phyloP scores from a whole-genome alignment of 2,797 vertebrate genomes.

The Pipistrellus pipistrellus region DNA sequence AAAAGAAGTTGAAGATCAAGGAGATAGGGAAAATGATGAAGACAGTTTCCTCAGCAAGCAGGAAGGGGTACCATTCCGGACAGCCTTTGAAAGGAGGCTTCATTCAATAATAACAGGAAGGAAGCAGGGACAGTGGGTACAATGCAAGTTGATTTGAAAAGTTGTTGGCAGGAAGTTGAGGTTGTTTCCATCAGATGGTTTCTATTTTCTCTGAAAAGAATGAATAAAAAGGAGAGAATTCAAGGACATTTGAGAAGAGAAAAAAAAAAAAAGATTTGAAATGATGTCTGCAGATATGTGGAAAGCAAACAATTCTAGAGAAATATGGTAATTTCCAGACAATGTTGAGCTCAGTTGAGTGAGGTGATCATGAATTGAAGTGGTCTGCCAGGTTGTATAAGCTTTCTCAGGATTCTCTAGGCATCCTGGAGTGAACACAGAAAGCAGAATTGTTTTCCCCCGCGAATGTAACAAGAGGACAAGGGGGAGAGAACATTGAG shows the following conservation, averaged over 20 bases:
- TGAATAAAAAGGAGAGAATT: not conserved
- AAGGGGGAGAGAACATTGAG: not conserved
- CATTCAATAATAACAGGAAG: slow-evolving; percentile 9
- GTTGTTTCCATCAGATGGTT: not conserved
- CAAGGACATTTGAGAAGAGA: not conserved
- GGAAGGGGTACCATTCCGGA: not conserved
- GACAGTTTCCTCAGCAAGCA: not conserved
- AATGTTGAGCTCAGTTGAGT: not conserved
- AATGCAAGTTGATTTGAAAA: not conserved
- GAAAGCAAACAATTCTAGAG: not conserved
- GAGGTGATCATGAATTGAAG: not conserved
- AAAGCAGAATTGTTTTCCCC: not conserved
- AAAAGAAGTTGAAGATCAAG: slow-evolving; percentile 2
- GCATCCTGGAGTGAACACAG: not conserved
- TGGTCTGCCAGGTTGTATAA: not conserved
- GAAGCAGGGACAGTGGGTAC: not conserved
- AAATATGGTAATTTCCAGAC: not conserved
- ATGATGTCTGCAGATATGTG: not conserved
- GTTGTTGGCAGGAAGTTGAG: slow-evolving; percentile 54
- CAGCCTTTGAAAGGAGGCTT: not conserved
- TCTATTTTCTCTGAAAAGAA: slow-evolving; percentile 45
- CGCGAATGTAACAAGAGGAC: not conserved
- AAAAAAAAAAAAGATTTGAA: slow-evolving; percentile 18
- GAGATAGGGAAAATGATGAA: not conserved
- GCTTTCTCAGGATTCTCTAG: not conserved